Evolutionary conservation across 2,113 vertebrate genomes (phyloP).

Genomic region (Ptychochromis oligacanthus): DNA sequence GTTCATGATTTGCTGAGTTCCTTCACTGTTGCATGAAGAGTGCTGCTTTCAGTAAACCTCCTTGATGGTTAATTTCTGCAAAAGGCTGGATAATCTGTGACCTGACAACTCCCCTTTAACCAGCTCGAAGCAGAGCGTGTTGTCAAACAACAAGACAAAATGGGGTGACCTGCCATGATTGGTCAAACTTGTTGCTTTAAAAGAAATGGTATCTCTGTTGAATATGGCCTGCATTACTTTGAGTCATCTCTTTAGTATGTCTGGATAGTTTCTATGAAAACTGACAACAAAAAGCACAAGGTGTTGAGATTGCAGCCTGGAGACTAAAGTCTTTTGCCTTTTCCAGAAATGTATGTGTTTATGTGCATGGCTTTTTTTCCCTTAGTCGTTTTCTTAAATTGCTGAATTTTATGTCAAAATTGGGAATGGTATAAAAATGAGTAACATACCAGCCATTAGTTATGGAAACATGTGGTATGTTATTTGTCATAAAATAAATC

Average conservation of each 20-base stretch:
- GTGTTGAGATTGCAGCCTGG: not conserved
- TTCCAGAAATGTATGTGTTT: not conserved
- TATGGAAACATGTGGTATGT: no score
- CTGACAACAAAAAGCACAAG: not conserved
- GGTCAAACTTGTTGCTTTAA: constrained; percentile 5
- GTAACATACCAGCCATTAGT: no score
- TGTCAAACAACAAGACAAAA: constrained; percentile 1
- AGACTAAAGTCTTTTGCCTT: not conserved
- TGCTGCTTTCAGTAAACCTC: not conserved
- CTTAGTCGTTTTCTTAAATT: no score
- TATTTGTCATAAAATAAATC: no score
- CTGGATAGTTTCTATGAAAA: not conserved
- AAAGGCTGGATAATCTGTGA: constrained; percentile 3
- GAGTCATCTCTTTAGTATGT: not conserved
- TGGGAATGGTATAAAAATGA: no score
- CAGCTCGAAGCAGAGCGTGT: not conserved
- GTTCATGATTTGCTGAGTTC: not conserved
- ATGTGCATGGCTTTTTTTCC: no score
- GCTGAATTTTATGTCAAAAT: no score
- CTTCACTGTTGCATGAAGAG: not conserved
- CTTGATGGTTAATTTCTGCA: constrained; percentile 24
- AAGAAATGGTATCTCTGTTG: not conserved
- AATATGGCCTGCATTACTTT: not conserved
- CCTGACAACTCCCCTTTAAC: constrained; percentile 22
- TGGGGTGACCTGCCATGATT: not conserved